Base-by-base conservation (phyloP, 1,140 invertebrate genomes). In the Scaptomyza hsui region DNA sequence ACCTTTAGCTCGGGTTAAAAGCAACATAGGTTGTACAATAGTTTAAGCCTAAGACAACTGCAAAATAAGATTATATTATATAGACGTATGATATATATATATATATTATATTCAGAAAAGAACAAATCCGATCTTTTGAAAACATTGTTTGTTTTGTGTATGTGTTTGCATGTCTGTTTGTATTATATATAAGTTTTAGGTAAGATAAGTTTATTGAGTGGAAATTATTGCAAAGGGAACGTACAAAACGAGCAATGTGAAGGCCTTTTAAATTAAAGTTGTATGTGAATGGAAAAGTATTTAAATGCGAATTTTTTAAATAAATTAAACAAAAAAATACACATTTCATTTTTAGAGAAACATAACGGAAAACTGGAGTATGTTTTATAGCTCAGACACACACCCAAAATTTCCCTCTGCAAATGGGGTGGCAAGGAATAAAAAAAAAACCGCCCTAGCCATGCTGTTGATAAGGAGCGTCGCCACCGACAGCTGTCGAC, bases 1-100 rank as follows among this genome's bases (percentile, higher is more conserved):
- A 95, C 96, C 64, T 98, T 98, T 80, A 92, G 93, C 90, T 88
- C 82, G 9, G 75, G 74, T 18, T 88, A 88, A 42, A 19, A 39
- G 37, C 0, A 7, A 52, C n/a, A 24, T 13, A 26, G 32, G 4
- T 35, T 26, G 55, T 68, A 29, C 16, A 16, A 44, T 24, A 49
- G 44, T 47, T 19, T 53, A 59, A 39, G 42, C 19, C 37, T 42
- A 70, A 62, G 57, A 32, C 29, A 39, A 45, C 9, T 56, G 32
- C 29, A 19, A 55, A 60, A 19, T 83, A 70, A 71, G 65, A 45
- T 45, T 75, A 79, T 68, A 44, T 29, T 32, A 48, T 42, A 55
- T 42, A 55, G 26, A 72, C 29, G 49, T 41, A 21, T 55, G 26
- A 55, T 70, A n/a, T 3, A 37, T 10, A 37, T 24, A n/a, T n/a